Evolutionary conservation across 1,140 invertebrate species (phyloP).

Genomic region (Campoletis sonorensis): DNA sequence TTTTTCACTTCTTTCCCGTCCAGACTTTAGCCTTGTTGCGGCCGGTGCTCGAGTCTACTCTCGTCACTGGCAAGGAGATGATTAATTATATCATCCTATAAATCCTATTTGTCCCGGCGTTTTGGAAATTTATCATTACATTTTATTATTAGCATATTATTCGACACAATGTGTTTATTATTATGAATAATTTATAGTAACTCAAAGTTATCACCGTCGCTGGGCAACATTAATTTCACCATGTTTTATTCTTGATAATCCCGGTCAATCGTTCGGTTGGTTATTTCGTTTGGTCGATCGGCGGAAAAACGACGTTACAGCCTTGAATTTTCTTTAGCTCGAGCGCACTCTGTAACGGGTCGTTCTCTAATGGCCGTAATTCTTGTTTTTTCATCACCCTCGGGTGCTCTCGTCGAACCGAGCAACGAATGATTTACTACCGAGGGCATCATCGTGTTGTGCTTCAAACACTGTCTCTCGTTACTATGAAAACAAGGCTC

Average conservation of each 20-base stretch:
- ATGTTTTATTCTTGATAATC: background rate
- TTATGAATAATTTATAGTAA: too few species aligned
- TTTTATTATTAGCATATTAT: too few species aligned
- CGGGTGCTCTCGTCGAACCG: background rate
- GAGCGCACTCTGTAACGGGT: background rate
- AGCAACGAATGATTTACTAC: background rate
- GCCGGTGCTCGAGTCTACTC: background rate
- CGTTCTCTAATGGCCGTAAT: constrained; percentile 1
- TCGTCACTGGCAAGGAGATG: background rate
- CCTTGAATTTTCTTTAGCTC: background rate
- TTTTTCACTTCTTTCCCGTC: background rate
- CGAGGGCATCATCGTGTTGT: background rate
- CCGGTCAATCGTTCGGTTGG: background rate
- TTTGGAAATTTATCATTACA: background rate
- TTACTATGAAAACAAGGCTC: background rate
- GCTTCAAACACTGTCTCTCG: background rate
- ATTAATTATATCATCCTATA: background rate
- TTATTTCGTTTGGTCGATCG: background rate
- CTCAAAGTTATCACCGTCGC: too few species aligned
- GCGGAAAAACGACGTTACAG: too few species aligned
- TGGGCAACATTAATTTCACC: too few species aligned
- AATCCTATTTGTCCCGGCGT: background rate
- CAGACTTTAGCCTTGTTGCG: background rate
- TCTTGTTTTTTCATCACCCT: background rate
- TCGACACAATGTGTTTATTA: too few species aligned